A percentile compares a stretch with the other conserved stretches of the same genome.
Evolutionary conservation across 2,888 invertebrate species (phyloP).

Genomic region (Diarsia mendica): DNA sequence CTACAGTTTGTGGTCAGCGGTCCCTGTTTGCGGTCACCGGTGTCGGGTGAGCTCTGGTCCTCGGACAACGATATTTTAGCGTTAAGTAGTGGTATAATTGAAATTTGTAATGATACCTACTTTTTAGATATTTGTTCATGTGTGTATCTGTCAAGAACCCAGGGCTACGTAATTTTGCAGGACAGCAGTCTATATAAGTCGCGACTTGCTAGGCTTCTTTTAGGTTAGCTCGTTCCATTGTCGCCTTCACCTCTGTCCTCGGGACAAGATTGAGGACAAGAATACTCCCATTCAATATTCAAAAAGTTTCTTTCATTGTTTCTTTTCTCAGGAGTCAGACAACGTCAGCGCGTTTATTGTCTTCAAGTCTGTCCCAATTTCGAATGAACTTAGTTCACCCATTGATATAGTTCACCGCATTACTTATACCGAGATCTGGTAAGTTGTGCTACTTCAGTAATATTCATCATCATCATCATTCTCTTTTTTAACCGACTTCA

Average conservation of each 20-base stretch:
- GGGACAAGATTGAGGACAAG: too few species aligned
- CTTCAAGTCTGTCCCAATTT: too few species aligned
- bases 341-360: too few species aligned
- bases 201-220: too few species aligned
- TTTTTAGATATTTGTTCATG: not conserved
- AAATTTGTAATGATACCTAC: not conserved
- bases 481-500: too few species aligned
- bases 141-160: not conserved
- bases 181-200: too few species aligned
- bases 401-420: too few species aligned
- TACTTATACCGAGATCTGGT: too few species aligned
- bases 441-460: not conserved
- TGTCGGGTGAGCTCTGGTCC: conserved; percentile 22
- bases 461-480: not conserved
- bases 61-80: conserved; percentile 20
- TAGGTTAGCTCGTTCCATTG: too few species aligned
- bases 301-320: not conserved
- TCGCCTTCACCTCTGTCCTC: too few species aligned
- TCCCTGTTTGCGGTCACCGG: conserved; percentile 54
- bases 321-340: not conserved
- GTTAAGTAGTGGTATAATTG: conserved; percentile 15
- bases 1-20: conserved; percentile 48
- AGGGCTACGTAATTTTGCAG: not conserved
- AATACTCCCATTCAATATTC: too few species aligned
- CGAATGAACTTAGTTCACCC: too few species aligned